Base-by-base conservation (phyloP, 2,888 invertebrate species). In the Electrophaes corylata region DNA sequence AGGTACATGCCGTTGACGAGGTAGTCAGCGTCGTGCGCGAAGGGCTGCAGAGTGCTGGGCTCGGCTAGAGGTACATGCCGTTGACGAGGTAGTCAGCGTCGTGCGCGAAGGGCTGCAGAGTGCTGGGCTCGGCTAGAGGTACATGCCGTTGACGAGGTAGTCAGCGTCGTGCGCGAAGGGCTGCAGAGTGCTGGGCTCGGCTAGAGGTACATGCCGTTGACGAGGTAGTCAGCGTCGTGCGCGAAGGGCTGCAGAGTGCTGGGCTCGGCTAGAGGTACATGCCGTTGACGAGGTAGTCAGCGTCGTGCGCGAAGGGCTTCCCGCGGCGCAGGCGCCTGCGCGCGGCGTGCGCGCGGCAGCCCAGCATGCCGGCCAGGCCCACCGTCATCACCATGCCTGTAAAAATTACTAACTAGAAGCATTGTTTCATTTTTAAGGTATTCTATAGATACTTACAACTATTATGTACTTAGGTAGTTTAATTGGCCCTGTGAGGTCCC, bases 1-100 rank as follows among this genome's bases (percentile, higher is more conserved):
- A 98, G 94, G 91, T 98, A 99, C 98, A 99, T 98, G 77, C 98
- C 98, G 90, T 99, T 98, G 72, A 99, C 98, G 74, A 99, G 93
- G 89, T 98, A 98, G 92, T 98, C n/a, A n/a, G 98, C 98, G 88
- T 98, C 98, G 84, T 98, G 97, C 29, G 97, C 96, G 78, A 96
- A 96, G 14, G 95, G 94, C 84, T 96, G n/a, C n/a, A n/a, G n/a
- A n/a, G n/a, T n/a, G n/a, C n/a, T n/a, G n/a, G n/a, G n/a, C n/a
- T n/a, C n/a, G n/a, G n/a, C n/a, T n/a, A n/a, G n/a, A n/a, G n/a
- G n/a, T n/a, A n/a, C n/a, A n/a, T n/a, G n/a, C n/a, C n/a, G n/a
- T n/a, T n/a, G n/a, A n/a, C n/a, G n/a, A n/a, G n/a, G n/a, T n/a
- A n/a, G n/a, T n/a, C n/a, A n/a, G n/a, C n/a, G 88, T 98, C 98